A percentile compares a stretch with the other conserved stretches of the same genome.
phyloP scores from a whole-genome alignment of 2,797 vertebrate genomes.

The Enteromius anoplus region DNA sequence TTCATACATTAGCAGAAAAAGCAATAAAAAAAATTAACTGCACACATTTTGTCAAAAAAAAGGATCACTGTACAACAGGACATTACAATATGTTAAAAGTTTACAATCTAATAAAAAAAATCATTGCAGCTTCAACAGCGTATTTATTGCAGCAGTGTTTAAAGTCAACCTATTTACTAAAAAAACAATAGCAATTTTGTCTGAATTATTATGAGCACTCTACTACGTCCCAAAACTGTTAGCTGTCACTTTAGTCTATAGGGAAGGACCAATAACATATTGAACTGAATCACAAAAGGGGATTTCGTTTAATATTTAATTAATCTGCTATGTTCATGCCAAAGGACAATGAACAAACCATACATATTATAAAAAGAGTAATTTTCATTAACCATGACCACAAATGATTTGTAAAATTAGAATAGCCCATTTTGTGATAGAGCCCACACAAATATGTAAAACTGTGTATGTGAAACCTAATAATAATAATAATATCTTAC shows the following conservation, averaged over 20 bases:
- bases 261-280: background rate
- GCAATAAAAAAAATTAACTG: background rate
- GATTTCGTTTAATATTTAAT: background rate
- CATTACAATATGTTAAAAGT: background rate
- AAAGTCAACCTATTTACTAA: background rate
- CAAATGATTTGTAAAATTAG: background rate
- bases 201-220: background rate
- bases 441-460: background rate
- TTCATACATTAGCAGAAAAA: background rate
- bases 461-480: background rate
- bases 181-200: background rate
- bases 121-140: background rate
- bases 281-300: background rate
- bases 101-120: background rate
- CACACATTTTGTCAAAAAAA: background rate
- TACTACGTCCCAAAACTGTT: background rate
- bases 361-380: background rate
- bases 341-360: background rate
- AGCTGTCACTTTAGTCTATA: too few species aligned
- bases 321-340: too few species aligned
- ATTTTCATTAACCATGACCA: background rate
- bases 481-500: conserved; percentile 62
- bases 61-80: background rate
- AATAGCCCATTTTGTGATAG: background rate
- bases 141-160: background rate